These are phyloP conservation scores for Reticulitermes lucifugus DNA, from an alignment of 2,888 invertebrate genomes.

Conservation along the genomic window DNA sequence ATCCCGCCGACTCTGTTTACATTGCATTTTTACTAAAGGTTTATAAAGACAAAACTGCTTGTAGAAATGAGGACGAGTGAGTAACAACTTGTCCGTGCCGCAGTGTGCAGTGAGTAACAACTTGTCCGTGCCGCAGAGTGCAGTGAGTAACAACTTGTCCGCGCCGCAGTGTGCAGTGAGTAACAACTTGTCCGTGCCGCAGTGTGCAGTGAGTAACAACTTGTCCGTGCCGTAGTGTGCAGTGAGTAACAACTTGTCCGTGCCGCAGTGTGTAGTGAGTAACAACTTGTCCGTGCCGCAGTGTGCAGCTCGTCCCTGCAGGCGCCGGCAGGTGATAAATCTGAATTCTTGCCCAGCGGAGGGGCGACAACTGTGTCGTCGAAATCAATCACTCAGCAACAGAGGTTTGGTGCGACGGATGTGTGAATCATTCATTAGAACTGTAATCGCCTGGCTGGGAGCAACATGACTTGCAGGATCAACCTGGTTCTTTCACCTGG, in stretches of 20 bases:
- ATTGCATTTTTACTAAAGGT: not conserved
- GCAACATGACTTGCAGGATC: slow-evolving; percentile 37
- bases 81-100: no score
- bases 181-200: no score
- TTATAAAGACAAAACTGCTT: not conserved
- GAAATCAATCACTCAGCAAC: slow-evolving; percentile 28
- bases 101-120: no score
- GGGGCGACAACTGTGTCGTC: not conserved
- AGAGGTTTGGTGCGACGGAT: not conserved
- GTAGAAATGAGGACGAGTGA: not conserved
- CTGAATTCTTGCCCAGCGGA: not conserved
- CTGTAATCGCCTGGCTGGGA: slow-evolving; percentile 24
- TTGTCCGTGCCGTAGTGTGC: no score
- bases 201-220: no score
- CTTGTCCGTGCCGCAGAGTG: no score
- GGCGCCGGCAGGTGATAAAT: slow-evolving; percentile 41
- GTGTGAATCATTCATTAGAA: slow-evolving; percentile 39
- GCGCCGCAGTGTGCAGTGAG: no score
- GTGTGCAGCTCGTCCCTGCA: not conserved
- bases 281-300: no score
- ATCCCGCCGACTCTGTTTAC: not conserved
- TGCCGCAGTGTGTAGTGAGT: not conserved
- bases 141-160: no score
- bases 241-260: no score
- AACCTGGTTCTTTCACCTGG: slow-evolving; percentile 36